Conservation (phyloP, 2,888 invertebrate species). For the Heliconius charithonia region DNA sequence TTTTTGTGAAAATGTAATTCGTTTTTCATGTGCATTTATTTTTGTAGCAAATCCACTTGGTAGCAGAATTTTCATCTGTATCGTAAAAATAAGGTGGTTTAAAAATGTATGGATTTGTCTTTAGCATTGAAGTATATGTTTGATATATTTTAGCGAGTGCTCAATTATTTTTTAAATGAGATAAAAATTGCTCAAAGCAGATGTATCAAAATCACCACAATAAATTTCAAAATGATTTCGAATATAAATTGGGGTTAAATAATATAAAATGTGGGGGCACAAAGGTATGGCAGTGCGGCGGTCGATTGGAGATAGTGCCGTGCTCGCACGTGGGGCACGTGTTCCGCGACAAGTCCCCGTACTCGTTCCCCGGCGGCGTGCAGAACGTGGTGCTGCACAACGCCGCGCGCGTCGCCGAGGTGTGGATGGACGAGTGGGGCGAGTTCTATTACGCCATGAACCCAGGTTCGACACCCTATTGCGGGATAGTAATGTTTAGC, state of each 20-base stretch:
- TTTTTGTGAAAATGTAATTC: neutral
- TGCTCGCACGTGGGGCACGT: constrained; percentile 99
- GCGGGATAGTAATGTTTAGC: constrained; percentile 58
- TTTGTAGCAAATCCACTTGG: constrained; percentile 6
- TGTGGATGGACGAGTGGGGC: constrained; percentile 99
- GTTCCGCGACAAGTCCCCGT: constrained; percentile 98
- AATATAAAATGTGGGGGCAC: constrained; percentile 40
- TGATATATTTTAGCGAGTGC: neutral
- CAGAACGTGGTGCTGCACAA: constrained; percentile 98
- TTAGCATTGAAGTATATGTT: neutral
- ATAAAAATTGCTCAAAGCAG: neutral
- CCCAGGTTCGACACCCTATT: constrained; percentile 89
- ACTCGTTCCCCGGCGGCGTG: constrained; percentile 99
- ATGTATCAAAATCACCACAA: neutral
- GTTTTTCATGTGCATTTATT: constrained; percentile 8
- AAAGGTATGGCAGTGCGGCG: constrained; percentile 98
- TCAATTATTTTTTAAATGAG: too few relatives aligned
- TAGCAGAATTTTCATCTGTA: neutral
- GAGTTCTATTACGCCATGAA: constrained; percentile 99
- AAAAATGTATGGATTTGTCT: neutral
- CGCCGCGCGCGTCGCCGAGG: constrained; percentile 98
- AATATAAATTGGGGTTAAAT: constrained; percentile 1
- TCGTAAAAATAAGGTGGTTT: neutral
- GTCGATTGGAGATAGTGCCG: constrained; percentile 96
- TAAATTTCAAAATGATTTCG: neutral